phyloP scores from a whole-genome alignment of 2,113 vertebrate species.

The Dendropsophus ebraccatus region DNA sequence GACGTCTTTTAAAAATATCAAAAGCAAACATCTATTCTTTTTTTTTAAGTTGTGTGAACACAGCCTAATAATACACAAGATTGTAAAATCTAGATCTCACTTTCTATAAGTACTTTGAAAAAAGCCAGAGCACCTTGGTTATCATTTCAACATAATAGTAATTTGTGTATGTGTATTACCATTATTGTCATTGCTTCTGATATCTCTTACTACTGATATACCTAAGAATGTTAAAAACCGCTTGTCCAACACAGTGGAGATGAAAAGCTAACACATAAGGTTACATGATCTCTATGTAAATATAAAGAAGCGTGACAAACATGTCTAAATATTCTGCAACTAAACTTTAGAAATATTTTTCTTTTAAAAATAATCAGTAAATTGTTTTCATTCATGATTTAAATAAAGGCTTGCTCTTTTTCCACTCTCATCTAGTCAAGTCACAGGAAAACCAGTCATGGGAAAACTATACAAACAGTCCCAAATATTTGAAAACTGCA shows the following conservation, averaged over 20 bases:
- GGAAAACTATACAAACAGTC: constrained; percentile 74
- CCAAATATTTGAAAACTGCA: constrained; percentile 72
- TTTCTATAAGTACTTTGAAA: too few species aligned
- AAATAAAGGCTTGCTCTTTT: constrained; percentile 64
- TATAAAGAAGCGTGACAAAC: neutral
- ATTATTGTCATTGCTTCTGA: neutral
- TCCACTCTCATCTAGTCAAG: constrained; percentile 57
- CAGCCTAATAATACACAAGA: too few species aligned
- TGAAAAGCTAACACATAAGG: neutral
- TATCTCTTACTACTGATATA: neutral
- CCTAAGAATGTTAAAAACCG: neutral
- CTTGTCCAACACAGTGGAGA: neutral
- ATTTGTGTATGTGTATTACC: neutral
- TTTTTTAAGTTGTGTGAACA: too few species aligned
- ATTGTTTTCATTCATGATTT: constrained; percentile 58
- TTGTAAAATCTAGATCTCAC: too few species aligned
- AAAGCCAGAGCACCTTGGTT: too few species aligned
- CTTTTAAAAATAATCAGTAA: constrained; percentile 54
- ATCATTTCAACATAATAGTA: neutral
- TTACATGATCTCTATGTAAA: neutral
- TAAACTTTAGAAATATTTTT: too few species aligned
- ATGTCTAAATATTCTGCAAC: constrained; percentile 32
- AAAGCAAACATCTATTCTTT: too few species aligned
- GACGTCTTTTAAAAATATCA: too few species aligned
- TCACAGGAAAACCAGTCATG: constrained; percentile 67